Evolutionary conservation across 2,888 invertebrate genomes (phyloP).

Genomic region (Melipona beecheii): DNA sequence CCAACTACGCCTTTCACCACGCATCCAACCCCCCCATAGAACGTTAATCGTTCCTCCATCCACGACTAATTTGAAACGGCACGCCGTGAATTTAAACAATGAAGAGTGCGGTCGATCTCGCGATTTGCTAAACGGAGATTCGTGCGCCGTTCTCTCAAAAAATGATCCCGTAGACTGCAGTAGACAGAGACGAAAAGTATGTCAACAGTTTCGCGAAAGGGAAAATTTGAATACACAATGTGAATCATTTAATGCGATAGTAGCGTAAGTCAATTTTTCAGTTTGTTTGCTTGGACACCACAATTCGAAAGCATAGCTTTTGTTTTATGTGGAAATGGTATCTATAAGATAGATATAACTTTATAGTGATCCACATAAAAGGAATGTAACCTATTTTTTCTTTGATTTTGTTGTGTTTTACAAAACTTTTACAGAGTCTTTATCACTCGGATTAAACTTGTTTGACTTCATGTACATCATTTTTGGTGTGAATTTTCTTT

Average conservation of each 20-base stretch:
- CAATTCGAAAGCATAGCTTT: no score
- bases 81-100: constrained; percentile 78
- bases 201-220: neutral
- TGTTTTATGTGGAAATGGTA: no score
- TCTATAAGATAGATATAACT: no score
- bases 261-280: no score
- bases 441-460: no score
- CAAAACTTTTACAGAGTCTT: no score
- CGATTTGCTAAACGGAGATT: constrained; percentile 21
- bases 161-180: neutral
- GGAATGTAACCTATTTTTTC: no score
- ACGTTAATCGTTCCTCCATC: constrained; percentile 78
- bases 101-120: constrained; percentile 69
- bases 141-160: neutral
- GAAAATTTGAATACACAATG: neutral
- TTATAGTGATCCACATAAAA: no score
- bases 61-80: constrained; percentile 76
- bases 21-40: constrained; percentile 66
- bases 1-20: constrained; percentile 69
- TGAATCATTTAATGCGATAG: neutral
- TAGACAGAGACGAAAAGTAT: neutral
- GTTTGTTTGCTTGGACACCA: no score
- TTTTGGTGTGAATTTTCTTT: no score
- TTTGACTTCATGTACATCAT: no score
- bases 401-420: no score